Percentiles rank a stretch among this genome's conserved stretches.
Conservation (phyloP, 1,140 invertebrate species). For the Pseudomyrmex cubaensis region DNA sequence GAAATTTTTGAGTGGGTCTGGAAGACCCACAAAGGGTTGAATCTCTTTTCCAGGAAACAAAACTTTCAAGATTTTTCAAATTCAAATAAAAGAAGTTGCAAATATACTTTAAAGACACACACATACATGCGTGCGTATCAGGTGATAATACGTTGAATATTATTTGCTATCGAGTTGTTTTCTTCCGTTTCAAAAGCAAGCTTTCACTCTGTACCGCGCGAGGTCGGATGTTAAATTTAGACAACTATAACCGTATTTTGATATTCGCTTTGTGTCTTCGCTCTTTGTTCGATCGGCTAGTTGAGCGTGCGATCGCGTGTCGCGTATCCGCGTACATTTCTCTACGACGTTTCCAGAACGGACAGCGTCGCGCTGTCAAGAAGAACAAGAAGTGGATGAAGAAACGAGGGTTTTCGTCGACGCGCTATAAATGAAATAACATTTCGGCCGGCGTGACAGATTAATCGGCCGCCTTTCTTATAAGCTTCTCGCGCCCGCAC, state of each 20-base stretch:
- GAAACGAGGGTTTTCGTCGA: not conserved
- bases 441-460: conserved; percentile 38
- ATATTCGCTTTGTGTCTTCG: not conserved
- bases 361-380: not conserved
- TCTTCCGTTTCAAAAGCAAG: not conserved
- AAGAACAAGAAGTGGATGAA: not conserved
- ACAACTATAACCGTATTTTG: not conserved
- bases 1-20: too few relatives aligned
- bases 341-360: conserved; percentile 19
- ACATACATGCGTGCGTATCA: too few relatives aligned
- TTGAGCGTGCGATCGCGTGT: not conserved
- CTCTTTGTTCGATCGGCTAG: not conserved
- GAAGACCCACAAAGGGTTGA: too few relatives aligned
- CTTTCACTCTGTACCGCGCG: not conserved
- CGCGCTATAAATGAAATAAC: conserved; percentile 47
- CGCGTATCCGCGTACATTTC: not conserved
- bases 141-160: not conserved
- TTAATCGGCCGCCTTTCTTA: conserved; percentile 55
- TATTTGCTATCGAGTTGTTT: not conserved
- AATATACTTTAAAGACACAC: too few relatives aligned
- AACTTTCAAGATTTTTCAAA: too few relatives aligned
- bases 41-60: too few relatives aligned
- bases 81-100: too few relatives aligned
- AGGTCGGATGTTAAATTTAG: not conserved
- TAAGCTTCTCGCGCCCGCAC: conserved; percentile 11